Conservation (phyloP, 2,888 invertebrate species). For the Lysandra bellargus region DNA sequence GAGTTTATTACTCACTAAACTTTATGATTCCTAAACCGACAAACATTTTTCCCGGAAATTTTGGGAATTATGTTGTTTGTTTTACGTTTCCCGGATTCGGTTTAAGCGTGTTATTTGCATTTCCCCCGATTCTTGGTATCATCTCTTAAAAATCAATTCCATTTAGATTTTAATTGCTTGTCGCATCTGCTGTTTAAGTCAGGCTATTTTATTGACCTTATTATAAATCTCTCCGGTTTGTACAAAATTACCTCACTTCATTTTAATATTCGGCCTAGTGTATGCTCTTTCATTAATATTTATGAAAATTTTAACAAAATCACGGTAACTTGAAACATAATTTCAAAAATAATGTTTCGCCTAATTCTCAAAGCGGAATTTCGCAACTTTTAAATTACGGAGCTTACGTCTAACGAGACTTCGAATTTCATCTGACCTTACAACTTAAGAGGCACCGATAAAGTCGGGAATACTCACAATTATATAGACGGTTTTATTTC, state of each 20-base stretch:
- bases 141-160: neutral
- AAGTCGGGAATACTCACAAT: slow-evolving; percentile 54
- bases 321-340: neutral
- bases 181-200: neutral
- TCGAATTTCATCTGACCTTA: slow-evolving; percentile 20
- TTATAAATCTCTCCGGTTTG: neutral
- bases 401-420: slow-evolving; percentile 5
- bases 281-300: neutral
- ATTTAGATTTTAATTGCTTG: neutral
- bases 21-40: slow-evolving; percentile 1
- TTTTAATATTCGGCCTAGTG: neutral
- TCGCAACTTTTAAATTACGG: slow-evolving; percentile 8
- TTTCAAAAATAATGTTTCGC: neutral
- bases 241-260: neutral
- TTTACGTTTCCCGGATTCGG: neutral
- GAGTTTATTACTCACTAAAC: slow-evolving; percentile 9
- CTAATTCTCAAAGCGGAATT: neutral
- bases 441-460: slow-evolving; percentile 10
- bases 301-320: neutral
- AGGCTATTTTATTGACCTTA: neutral
- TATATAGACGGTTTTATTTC: slow-evolving; percentile 55
- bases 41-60: neutral
- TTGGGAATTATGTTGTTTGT: neutral
- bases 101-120: neutral
- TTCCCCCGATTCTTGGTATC: neutral